These are phyloP conservation scores for Pammene fasciana DNA, from an alignment of 2,888 invertebrate species.

Conservation along the genomic window DNA sequence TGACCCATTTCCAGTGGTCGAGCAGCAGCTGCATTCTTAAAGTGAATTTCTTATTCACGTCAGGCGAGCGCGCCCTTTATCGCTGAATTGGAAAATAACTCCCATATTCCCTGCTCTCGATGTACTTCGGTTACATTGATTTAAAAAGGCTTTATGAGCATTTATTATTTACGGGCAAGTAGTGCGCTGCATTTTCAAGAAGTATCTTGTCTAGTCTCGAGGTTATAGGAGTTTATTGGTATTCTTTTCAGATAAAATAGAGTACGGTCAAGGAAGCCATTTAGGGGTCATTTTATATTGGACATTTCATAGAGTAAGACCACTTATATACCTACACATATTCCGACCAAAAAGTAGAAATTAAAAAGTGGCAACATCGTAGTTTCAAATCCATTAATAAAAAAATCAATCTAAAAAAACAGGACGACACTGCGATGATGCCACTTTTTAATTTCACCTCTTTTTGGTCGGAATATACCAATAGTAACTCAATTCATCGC, in stretches of 20 bases:
- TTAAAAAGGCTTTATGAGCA: slow-evolving; percentile 16
- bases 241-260: background rate
- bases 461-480: no score
- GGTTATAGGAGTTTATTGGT: background rate
- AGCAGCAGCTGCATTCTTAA: slow-evolving; percentile 24
- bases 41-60: slow-evolving; percentile 28
- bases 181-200: background rate
- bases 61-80: slow-evolving; percentile 26
- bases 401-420: no score
- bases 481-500: no score
- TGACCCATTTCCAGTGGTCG: slow-evolving; percentile 13
- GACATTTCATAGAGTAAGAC: no score
- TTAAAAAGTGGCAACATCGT: no score
- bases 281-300: no score
- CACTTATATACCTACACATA: no score
- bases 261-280: no score
- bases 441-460: no score
- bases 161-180: slow-evolving; percentile 11
- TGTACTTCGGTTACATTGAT: slow-evolving; percentile 14
- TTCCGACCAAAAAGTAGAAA: no score
- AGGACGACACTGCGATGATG: no score
- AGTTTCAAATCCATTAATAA: no score
- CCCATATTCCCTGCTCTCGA: slow-evolving; percentile 11
- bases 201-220: background rate
- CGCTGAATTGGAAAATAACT: slow-evolving; percentile 22